Evolutionary conservation across 2,113 vertebrate species (phyloP).

Genomic region (Tor tambroides): DNA sequence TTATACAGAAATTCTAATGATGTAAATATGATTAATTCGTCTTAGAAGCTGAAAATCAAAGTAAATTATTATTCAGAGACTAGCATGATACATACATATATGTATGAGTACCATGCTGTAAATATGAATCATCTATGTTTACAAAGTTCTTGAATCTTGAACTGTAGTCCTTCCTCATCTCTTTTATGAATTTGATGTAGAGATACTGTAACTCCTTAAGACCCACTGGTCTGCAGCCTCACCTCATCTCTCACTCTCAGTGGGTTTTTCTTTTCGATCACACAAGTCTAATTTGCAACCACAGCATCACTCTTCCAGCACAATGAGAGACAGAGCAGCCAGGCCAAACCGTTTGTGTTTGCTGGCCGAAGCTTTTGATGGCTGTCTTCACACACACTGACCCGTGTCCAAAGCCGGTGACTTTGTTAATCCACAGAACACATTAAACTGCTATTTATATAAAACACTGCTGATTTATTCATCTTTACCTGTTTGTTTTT

Average conservation of each 20-base stretch:
- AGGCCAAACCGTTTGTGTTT: slow-evolving; percentile 56
- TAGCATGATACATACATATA: slow-evolving; percentile 52
- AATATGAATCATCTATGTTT: slow-evolving; percentile 3
- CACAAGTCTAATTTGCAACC: slow-evolving; percentile 59
- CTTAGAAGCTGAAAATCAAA: slow-evolving; percentile 42
- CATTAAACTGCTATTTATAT: not conserved
- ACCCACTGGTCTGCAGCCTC: not conserved
- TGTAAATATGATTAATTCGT: slow-evolving; percentile 5
- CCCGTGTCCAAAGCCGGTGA: slow-evolving; percentile 16
- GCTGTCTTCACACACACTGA: slow-evolving; percentile 38
- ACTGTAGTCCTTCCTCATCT: not conserved
- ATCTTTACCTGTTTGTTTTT: not conserved
- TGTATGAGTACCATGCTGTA: slow-evolving; percentile 30
- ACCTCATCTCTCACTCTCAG: not conserved
- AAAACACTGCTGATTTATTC: not conserved
- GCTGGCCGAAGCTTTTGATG: slow-evolving; percentile 58
- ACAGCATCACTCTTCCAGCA: slow-evolving; percentile 48
- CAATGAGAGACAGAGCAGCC: slow-evolving; percentile 61
- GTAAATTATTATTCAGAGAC: slow-evolving; percentile 51
- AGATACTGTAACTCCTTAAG: slow-evolving; percentile 48
- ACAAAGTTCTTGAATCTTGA: not conserved
- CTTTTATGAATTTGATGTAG: not conserved
- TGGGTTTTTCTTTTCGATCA: slow-evolving; percentile 54
- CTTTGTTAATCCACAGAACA: slow-evolving; percentile 22
- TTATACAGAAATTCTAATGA: not conserved